These are phyloP conservation scores for Tortricodes alternella DNA, from an alignment of 2,888 invertebrate genomes.

Conservation along the genomic window DNA sequence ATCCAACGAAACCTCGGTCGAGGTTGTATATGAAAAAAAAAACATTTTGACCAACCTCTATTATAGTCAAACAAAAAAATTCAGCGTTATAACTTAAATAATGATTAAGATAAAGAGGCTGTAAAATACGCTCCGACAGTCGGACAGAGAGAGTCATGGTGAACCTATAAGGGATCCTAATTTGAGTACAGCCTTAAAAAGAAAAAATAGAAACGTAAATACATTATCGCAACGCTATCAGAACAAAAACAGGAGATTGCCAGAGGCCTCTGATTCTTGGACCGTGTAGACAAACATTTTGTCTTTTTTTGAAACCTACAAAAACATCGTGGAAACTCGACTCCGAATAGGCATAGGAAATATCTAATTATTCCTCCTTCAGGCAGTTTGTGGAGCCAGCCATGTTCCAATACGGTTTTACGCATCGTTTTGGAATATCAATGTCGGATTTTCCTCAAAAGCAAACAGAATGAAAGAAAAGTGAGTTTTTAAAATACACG, in stretches of 20 bases:
- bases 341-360: constrained; percentile 37
- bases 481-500: background rate
- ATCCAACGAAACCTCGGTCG: no score
- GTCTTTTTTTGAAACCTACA: constrained; percentile 16
- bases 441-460: constrained; percentile 29
- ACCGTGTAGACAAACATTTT: constrained; percentile 14
- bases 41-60: no score
- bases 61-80: no score
- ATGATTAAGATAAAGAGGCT: no score
- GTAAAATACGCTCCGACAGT: no score
- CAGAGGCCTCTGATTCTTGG: constrained; percentile 18
- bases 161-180: no score
- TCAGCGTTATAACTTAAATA: no score
- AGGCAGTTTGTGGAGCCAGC: constrained; percentile 40
- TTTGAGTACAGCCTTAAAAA: no score
- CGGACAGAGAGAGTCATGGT: no score
- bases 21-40: no score
- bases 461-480: background rate
- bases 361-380: constrained; percentile 55
- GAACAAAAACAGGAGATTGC: constrained; percentile 34
- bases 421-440: constrained; percentile 42
- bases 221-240: background rate
- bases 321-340: constrained; percentile 39
- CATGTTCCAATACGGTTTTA: constrained; percentile 10
- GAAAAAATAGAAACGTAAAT: no score